Conservation (phyloP, 2,113 vertebrate genomes). For the Calyptommatus sinebrachiatus region DNA sequence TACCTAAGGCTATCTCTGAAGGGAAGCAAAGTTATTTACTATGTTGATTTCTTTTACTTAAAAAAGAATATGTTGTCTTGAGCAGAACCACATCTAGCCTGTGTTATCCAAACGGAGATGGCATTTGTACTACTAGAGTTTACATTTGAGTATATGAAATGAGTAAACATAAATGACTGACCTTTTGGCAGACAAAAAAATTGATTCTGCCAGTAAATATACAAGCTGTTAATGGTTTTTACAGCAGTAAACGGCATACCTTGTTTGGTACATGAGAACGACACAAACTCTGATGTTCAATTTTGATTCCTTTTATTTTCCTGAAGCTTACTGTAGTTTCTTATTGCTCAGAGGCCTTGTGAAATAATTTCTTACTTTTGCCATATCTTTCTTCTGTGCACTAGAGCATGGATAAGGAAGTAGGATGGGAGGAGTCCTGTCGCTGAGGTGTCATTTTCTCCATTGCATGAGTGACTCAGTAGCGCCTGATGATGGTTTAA, state of each 20-base stretch:
- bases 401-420: not conserved
- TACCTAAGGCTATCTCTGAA: conserved; percentile 64
- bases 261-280: not conserved
- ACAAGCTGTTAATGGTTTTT: not conserved
- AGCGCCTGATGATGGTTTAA: not conserved
- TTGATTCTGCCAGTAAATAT: not conserved
- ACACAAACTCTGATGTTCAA: not conserved
- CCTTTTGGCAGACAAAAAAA: not conserved
- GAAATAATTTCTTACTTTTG: not conserved
- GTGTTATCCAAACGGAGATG: conserved; percentile 18
- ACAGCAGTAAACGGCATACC: not conserved
- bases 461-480: not conserved
- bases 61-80: conserved; percentile 55
- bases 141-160: conserved; percentile 12
- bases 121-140: not conserved
- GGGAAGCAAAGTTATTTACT: conserved; percentile 69
- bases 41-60: conserved; percentile 58
- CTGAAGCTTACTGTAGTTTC: not conserved
- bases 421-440: not conserved
- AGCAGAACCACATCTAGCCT: conserved; percentile 43
- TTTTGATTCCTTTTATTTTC: not conserved
- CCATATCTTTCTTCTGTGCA: not conserved
- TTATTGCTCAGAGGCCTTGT: not conserved
- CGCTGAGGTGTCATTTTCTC: not conserved
- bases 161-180: not conserved